Evolutionary conservation across 2,797 vertebrate genomes (phyloP).

Genomic region (Heteromormyrus szaboi): DNA sequence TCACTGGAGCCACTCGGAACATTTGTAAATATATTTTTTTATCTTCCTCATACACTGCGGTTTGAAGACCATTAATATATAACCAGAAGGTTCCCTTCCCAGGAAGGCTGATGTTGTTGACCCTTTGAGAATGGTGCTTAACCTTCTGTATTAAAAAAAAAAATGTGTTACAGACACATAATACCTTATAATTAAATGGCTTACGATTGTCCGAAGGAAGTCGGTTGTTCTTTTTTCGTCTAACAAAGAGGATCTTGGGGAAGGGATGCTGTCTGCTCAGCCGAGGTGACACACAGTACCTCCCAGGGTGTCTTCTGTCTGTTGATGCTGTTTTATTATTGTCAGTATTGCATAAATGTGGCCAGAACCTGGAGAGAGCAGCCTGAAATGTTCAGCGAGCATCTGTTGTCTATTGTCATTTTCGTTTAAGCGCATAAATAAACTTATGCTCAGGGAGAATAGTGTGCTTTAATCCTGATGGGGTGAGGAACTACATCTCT

Average conservation of each 20-base stretch:
- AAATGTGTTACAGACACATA: not conserved
- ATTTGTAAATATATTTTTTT: not conserved
- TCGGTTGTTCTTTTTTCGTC: not conserved
- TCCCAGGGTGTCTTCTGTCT: not conserved
- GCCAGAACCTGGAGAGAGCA: not conserved
- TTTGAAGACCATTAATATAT: not conserved
- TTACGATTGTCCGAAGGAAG: not conserved
- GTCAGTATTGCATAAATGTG: not conserved
- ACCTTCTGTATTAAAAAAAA: not conserved
- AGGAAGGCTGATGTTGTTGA: not conserved
- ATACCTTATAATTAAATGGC: not conserved
- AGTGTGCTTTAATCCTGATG: constrained; percentile 3
- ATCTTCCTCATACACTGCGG: not conserved
- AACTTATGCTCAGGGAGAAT: not conserved
- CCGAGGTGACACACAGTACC: not conserved
- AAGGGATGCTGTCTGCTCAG: not conserved
- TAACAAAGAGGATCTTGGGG: not conserved
- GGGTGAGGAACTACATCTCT: not conserved
- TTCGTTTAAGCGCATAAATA: not conserved
- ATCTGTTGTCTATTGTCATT: not conserved
- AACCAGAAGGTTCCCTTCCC: not conserved
- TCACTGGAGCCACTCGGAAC: not conserved
- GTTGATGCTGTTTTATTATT: not conserved
- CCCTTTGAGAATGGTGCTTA: not conserved
- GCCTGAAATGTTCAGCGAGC: not conserved